Evolutionary conservation across 2,888 invertebrate species (phyloP).

Genomic region (Pseudoips prasinana): DNA sequence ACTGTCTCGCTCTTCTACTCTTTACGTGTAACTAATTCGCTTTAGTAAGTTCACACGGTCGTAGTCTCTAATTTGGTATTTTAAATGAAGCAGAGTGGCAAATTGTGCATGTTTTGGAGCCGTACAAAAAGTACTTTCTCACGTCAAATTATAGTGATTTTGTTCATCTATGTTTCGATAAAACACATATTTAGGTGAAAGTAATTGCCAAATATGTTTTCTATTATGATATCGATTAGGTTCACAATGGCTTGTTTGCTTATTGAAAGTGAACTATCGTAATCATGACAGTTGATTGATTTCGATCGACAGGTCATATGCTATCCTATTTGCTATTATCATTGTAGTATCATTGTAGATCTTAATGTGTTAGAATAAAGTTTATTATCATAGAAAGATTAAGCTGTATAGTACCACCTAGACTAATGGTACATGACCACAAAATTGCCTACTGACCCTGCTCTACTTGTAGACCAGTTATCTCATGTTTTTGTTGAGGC

Average conservation of each 20-base stretch:
- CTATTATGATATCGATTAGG: neutral
- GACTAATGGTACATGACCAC: conserved; percentile 26
- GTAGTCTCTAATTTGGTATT: too few species aligned
- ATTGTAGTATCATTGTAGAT: conserved; percentile 3
- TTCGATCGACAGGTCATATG: conserved; percentile 39
- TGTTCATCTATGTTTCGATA: conserved; percentile 15
- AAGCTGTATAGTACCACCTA: conserved; percentile 4
- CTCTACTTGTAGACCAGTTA: conserved; percentile 36
- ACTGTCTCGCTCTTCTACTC: too few species aligned
- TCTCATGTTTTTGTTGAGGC: conserved; percentile 23
- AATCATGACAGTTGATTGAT: conserved; percentile 54
- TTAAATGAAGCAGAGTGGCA: too few species aligned
- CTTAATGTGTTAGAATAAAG: conserved; percentile 29
- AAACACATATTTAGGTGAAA: conserved; percentile 1
- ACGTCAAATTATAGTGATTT: conserved; percentile 26
- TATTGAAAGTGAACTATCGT: conserved; percentile 14
- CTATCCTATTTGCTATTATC: conserved; percentile 12
- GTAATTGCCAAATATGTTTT: neutral
- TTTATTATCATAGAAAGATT: conserved; percentile 7
- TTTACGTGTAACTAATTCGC: too few species aligned
- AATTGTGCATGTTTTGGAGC: too few species aligned
- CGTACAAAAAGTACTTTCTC: conserved; percentile 37
- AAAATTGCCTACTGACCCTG: conserved; percentile 52
- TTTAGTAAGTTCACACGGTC: too few species aligned
- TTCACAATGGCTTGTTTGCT: conserved; percentile 8